phyloP scores from a whole-genome alignment of 2,113 vertebrate genomes.

The Notarius quadriscutis region DNA sequence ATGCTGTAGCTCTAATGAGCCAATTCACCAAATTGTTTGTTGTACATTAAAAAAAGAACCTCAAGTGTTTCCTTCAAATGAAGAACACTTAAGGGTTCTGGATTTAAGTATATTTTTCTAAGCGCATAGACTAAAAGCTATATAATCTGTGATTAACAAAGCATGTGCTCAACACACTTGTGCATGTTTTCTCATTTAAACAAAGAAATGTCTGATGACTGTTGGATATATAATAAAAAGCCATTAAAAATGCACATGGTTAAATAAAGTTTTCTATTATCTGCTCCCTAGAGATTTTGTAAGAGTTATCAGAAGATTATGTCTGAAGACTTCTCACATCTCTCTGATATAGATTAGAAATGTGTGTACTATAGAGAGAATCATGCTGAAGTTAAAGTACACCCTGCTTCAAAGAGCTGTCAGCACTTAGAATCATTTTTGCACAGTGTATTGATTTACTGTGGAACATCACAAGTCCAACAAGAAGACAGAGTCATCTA shows the following conservation, averaged over 20 bases:
- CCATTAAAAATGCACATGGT: neutral
- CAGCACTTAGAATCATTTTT: too few relatives aligned
- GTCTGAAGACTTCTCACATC: too few relatives aligned
- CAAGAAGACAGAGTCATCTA: too few relatives aligned
- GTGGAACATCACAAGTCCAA: too few relatives aligned
- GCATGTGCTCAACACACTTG: neutral
- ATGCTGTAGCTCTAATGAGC: neutral
- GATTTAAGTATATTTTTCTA: neutral
- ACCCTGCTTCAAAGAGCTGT: too few relatives aligned
- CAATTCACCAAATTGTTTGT: neutral
- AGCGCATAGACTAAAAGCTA: neutral
- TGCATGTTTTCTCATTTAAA: neutral
- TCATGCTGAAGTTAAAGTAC: too few relatives aligned
- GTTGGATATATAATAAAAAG: neutral
- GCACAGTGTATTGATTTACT: too few relatives aligned
- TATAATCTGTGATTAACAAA: neutral
- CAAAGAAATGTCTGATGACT: neutral
- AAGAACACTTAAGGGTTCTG: neutral
- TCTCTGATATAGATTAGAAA: too few relatives aligned
- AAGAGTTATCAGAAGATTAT: too few relatives aligned
- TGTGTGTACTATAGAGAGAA: too few relatives aligned
- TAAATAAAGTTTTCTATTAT: neutral
- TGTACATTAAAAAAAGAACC: neutral
- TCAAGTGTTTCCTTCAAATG: neutral
- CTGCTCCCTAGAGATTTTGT: neutral